phyloP scores from a whole-genome alignment of 2,888 invertebrate genomes.

The Sympetrum striolatum region DNA sequence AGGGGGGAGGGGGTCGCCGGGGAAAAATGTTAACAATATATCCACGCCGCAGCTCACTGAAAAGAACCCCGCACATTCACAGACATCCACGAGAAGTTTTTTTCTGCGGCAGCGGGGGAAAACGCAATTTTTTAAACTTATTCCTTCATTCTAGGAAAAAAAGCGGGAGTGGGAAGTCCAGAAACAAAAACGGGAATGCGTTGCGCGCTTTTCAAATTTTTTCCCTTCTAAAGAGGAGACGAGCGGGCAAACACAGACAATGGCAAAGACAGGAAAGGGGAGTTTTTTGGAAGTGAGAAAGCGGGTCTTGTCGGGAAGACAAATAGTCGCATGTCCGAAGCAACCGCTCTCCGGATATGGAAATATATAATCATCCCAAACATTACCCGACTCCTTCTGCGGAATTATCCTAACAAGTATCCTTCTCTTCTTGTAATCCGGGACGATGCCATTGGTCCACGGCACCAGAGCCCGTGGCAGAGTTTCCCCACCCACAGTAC shows the following conservation, averaged over 20 bases:
- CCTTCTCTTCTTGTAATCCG: background rate
- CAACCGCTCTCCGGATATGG: background rate
- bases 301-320: conserved; percentile 35
- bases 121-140: conserved; percentile 26
- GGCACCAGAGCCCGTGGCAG: no score
- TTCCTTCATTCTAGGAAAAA: background rate
- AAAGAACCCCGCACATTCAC: background rate
- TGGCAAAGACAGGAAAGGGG: conserved; percentile 26
- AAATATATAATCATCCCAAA: no score
- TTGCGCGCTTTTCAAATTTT: conserved; percentile 36
- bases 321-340: conserved; percentile 34
- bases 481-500: no score
- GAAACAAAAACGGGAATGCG: conserved; percentile 27
- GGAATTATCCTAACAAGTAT: background rate
- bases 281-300: conserved; percentile 26
- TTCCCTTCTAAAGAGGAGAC: background rate
- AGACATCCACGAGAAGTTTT: background rate
- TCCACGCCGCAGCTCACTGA: background rate
- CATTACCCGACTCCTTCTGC: no score
- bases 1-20: background rate
- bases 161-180: background rate
- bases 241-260: conserved; percentile 34
- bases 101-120: background rate
- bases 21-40: conserved; percentile 38
- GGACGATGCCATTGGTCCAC: no score